A percentile compares a stretch with the other conserved stretches of the same genome.
phyloP scores from a whole-genome alignment of 2,113 vertebrate genomes.

The Laticauda colubrina region DNA sequence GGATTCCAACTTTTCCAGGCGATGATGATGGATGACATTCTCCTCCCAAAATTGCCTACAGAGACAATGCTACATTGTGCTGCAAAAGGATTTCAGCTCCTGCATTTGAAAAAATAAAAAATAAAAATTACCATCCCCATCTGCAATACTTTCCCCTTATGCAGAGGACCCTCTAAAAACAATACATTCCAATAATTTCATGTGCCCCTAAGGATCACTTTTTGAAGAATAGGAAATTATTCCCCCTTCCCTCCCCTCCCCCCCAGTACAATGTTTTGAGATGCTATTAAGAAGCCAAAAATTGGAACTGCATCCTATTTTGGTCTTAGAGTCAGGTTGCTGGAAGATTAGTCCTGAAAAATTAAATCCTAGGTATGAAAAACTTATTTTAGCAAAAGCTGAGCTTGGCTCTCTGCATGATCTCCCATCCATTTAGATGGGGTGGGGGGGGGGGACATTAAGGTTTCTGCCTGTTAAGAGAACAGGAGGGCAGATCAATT shows the following conservation, averaged over 20 bases:
- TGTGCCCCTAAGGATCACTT: background rate
- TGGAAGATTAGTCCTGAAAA: background rate
- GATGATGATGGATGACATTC: background rate
- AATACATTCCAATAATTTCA: background rate
- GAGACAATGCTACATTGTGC: background rate
- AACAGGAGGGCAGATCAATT: background rate
- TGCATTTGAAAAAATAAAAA: background rate
- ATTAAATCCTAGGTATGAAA: background rate
- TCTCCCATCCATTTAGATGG: background rate
- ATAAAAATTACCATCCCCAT: background rate
- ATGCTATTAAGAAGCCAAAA: background rate
- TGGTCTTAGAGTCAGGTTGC: background rate
- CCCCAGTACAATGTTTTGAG: background rate
- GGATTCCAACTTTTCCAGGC: background rate
- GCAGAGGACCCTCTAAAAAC: background rate
- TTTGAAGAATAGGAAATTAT: background rate
- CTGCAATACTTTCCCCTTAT: background rate
- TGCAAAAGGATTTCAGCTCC: background rate
- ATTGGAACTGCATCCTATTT: background rate
- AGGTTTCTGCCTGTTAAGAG: background rate
- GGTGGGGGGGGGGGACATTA: background rate
- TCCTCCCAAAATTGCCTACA: background rate
- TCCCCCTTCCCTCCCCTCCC: background rate
- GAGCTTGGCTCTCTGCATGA: background rate
- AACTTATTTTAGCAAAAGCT: background rate